A percentile compares a stretch with the other conserved stretches of the same genome.
Conservation (phyloP, 35 echinoderm and acorn worm species). For the Apostichopus californicus region DNA sequence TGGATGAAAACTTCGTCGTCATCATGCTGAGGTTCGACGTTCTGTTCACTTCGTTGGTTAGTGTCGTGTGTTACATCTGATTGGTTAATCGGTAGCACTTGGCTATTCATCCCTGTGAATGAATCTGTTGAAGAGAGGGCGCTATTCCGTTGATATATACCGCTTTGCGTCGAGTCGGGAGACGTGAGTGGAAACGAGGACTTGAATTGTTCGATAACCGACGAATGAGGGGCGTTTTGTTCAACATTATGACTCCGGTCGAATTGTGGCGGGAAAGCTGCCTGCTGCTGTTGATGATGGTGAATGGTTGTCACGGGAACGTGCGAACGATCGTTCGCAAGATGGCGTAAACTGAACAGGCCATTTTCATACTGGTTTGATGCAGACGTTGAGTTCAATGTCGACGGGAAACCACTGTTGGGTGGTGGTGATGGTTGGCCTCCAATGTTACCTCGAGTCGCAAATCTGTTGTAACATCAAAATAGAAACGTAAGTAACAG, state of each 20-base stretch:
- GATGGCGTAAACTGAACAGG: background rate
- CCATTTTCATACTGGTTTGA: background rate
- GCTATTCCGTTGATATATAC: background rate
- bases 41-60: background rate
- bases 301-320: conserved; percentile 43
- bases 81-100: background rate
- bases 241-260: too few species aligned
- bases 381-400: background rate
- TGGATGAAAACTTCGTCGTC: background rate
- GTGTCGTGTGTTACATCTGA: background rate
- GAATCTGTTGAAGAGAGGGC: background rate
- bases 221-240: background rate
- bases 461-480: background rate
- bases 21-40: background rate
- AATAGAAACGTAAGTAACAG: too few species aligned
- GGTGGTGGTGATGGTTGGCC: background rate
- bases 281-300: background rate
- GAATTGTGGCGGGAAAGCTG: background rate
- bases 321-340: background rate
- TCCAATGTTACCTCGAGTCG: background rate
- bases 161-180: background rate
- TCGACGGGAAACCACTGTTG: background rate
- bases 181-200: background rate
- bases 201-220: background rate
- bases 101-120: background rate